phyloP scores from a whole-genome alignment of 2,113 vertebrate genomes.

The Xiphophorus maculatus region DNA sequence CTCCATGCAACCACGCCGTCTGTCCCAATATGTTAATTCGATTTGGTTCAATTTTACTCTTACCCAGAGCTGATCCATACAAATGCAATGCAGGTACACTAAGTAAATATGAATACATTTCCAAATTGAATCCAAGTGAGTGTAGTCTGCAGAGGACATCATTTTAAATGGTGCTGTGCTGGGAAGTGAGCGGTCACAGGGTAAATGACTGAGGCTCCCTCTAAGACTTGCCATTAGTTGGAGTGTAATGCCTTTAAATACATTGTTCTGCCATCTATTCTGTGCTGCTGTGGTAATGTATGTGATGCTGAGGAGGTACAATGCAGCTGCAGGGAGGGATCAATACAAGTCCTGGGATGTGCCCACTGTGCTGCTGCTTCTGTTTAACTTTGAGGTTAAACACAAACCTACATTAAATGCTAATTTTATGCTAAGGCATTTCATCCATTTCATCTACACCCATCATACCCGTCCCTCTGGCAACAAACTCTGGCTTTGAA shows the following conservation, averaged over 20 bases:
- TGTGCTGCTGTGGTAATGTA: constrained; percentile 67
- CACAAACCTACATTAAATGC: too few relatives aligned
- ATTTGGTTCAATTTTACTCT: constrained; percentile 75
- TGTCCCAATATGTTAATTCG: constrained; percentile 73
- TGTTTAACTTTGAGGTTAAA: not conserved
- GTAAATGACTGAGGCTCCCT: constrained; percentile 69
- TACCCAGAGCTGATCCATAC: constrained; percentile 77
- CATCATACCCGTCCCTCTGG: not conserved
- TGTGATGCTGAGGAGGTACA: constrained; percentile 62
- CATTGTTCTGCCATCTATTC: constrained; percentile 74
- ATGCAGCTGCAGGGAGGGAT: constrained; percentile 47
- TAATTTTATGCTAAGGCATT: not conserved
- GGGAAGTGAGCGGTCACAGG: constrained; percentile 68
- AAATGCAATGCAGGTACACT: constrained; percentile 81
- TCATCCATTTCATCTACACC: not conserved
- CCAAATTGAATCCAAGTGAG: constrained; percentile 78
- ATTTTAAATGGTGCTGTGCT: constrained; percentile 76
- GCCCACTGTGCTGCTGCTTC: constrained; percentile 6
- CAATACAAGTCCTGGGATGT: constrained; percentile 42
- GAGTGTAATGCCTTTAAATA: constrained; percentile 76
- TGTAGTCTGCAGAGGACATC: constrained; percentile 76
- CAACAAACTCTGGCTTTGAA: not conserved
- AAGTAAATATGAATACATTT: constrained; percentile 83
- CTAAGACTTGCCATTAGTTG: constrained; percentile 70
- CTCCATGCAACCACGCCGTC: constrained; percentile 52